A percentile compares a stretch with the other conserved stretches of the same genome.
phyloP scores from a whole-genome alignment of 2,888 invertebrate genomes.

The Pycnomerus fuliginosus region DNA sequence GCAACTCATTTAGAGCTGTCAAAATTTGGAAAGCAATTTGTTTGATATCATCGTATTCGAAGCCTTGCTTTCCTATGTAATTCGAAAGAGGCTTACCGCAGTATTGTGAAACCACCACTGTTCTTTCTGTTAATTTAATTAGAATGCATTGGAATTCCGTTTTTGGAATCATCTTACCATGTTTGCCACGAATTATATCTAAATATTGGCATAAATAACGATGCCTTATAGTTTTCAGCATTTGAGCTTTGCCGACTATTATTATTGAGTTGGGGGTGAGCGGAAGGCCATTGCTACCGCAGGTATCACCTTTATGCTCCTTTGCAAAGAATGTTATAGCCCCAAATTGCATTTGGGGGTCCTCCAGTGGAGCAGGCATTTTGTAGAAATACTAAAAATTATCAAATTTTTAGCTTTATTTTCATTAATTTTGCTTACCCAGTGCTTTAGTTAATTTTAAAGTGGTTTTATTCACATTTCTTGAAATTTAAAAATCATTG shows the following conservation, averaged over 20 bases:
- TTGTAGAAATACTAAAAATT: no score
- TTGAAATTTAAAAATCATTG: no score
- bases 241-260: conserved; percentile 86
- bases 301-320: conserved; percentile 84
- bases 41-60: conserved; percentile 57
- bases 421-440: no score
- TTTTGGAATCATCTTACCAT: no score
- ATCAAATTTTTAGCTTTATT: no score
- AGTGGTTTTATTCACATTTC: no score
- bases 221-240: conserved; percentile 75
- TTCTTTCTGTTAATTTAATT: conserved; percentile 65
- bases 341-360: conserved; percentile 65
- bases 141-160: no score
- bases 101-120: conserved; percentile 80
- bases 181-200: conserved; percentile 89
- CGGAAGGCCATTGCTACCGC: conserved; percentile 94
- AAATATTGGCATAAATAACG: conserved; percentile 85
- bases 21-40: conserved; percentile 74
- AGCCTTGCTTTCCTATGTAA: conserved; percentile 53
- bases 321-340: conserved; percentile 90
- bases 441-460: no score
- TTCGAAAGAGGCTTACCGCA: conserved; percentile 65
- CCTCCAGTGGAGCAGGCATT: conserved; percentile 44
- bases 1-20: conserved; percentile 70
- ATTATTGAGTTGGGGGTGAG: conserved; percentile 95